Conservation (phyloP, 2,888 invertebrate species). For the Parthenolecanium corni region DNA sequence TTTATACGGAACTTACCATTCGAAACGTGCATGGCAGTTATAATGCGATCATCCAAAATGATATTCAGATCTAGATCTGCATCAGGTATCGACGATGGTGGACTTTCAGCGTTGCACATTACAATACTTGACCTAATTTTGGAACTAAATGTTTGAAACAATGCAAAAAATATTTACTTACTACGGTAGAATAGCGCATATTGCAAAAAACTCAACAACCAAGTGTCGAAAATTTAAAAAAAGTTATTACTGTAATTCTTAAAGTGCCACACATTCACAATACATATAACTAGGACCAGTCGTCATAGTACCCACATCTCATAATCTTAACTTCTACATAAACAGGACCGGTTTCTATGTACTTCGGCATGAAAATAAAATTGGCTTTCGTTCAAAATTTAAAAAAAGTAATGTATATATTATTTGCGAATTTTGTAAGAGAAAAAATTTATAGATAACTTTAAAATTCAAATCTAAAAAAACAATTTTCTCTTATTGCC, state of each 20-base stretch:
- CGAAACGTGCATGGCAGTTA: neutral
- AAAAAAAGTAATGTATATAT: neutral
- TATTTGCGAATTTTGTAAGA: no score
- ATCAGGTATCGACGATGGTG: neutral
- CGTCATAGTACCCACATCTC: neutral
- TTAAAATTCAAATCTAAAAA: no score
- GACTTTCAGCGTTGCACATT: conserved; percentile 1
- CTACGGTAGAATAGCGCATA: no score
- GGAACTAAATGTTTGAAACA: neutral
- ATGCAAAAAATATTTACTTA: neutral
- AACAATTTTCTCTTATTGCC: no score
- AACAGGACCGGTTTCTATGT: neutral
- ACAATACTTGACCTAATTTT: neutral
- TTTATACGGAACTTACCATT: neutral
- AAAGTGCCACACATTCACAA: no score
- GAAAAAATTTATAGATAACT: no score
- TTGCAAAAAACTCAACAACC: no score
- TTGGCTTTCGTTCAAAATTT: neutral
- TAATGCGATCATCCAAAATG: conserved; percentile 2
- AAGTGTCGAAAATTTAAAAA: no score
- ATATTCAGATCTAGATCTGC: neutral
- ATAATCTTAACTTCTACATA: neutral
- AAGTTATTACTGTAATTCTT: no score
- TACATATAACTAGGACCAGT: neutral
- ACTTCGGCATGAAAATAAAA: neutral